A percentile compares a stretch with the other conserved stretches of the same genome.
phyloP scores from a whole-genome alignment of 1,140 invertebrate species.

The Pectinophora gossypiella region DNA sequence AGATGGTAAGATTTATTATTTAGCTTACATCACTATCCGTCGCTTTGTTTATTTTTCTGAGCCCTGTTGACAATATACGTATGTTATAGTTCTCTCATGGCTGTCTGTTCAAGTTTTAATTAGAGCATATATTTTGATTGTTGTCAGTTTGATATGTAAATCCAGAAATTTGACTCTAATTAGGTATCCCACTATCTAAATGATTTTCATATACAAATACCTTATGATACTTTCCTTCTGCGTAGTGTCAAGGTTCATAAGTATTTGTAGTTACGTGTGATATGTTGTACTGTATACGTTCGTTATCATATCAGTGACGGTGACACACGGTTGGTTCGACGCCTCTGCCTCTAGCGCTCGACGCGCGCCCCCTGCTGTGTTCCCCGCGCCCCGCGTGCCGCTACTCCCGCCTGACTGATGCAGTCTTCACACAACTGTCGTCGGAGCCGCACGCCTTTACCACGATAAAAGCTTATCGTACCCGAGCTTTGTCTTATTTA shows the following conservation, averaged over 20 bases:
- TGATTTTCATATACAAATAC: too few species aligned
- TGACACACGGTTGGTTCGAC: slow-evolving; percentile 61
- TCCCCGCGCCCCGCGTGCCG: slow-evolving; percentile 28
- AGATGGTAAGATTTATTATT: slow-evolving; percentile 28
- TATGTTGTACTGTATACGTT: slow-evolving; percentile 57
- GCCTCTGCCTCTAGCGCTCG: slow-evolving; percentile 41
- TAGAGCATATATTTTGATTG: too few species aligned
- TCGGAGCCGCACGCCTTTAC: slow-evolving; percentile 25
- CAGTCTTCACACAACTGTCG: slow-evolving; percentile 46
- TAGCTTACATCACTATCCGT: slow-evolving; percentile 11
- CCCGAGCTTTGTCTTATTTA: slow-evolving; percentile 57
- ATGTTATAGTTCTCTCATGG: slow-evolving; percentile 28
- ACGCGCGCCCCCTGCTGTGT: slow-evolving; percentile 54
- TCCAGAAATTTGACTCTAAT: too few species aligned
- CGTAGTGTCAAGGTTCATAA: slow-evolving; percentile 11
- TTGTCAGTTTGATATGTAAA: too few species aligned
- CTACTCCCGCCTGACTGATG: slow-evolving; percentile 41
- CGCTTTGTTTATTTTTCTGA: slow-evolving; percentile 36
- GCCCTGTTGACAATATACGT: slow-evolving; percentile 33
- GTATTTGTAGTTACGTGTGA: slow-evolving; percentile 19
- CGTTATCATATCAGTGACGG: slow-evolving; percentile 63
- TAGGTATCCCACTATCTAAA: too few species aligned
- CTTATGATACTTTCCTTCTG: too few species aligned
- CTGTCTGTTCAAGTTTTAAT: slow-evolving; percentile 10
- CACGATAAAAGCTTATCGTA: slow-evolving; percentile 46